Percentiles rank a stretch among this genome's conserved stretches.
Conservation (phyloP, 2,113 vertebrate genomes). For the Atherinomorus stipes region DNA sequence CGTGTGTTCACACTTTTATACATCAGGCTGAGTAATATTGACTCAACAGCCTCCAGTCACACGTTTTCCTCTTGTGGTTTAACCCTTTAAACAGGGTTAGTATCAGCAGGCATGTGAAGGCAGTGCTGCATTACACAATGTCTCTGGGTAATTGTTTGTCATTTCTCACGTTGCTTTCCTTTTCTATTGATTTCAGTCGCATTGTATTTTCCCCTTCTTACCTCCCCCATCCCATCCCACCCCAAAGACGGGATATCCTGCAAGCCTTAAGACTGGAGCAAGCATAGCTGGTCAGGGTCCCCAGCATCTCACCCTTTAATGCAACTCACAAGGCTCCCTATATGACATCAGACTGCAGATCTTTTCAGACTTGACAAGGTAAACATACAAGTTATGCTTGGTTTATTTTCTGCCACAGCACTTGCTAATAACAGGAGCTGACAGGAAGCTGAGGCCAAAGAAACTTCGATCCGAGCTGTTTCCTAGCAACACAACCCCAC, state of each 20-base stretch:
- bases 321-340: neutral
- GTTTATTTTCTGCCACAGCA: conserved; percentile 52
- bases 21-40: conserved; percentile 62
- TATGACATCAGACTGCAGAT: conserved; percentile 16
- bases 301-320: conserved; percentile 11
- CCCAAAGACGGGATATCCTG: conserved; percentile 74
- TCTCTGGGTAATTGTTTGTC: conserved; percentile 59
- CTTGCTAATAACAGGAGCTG: conserved; percentile 37
- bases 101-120: conserved; percentile 33
- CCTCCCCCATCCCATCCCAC: conserved; percentile 10
- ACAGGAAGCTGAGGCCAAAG: conserved; percentile 43
- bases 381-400: conserved; percentile 48
- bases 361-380: conserved; percentile 36
- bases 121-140: conserved; percentile 23
- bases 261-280: conserved; percentile 25
- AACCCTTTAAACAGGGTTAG: conserved; percentile 67
- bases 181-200: conserved; percentile 24
- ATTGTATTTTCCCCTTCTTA: neutral
- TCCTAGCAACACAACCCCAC: conserved; percentile 42
- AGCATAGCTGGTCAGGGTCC: conserved; percentile 58
- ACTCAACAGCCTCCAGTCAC: conserved; percentile 72
- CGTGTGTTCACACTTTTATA: conserved; percentile 59
- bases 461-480: conserved; percentile 43
- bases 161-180: conserved; percentile 41
- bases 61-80: conserved; percentile 66